A percentile compares a stretch with the other conserved stretches of the same genome.
Conservation (phyloP, 92 coral and sea anemone genomes). For the Zoanthus sociatus region DNA sequence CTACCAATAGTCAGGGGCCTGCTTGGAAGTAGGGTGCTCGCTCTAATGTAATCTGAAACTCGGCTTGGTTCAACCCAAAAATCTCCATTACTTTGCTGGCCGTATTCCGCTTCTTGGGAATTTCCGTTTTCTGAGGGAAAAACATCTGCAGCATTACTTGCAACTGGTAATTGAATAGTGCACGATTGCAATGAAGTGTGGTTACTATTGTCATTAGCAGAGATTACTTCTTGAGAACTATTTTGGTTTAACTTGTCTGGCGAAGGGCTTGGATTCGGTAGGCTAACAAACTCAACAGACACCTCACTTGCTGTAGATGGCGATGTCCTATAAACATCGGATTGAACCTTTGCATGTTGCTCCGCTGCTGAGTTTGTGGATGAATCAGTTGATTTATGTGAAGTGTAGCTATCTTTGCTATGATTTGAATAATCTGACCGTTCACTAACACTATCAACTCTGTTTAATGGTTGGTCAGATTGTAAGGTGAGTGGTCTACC, state of each 20-base stretch:
- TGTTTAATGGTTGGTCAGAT: not conserved
- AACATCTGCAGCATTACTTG: not conserved
- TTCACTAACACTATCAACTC: not conserved
- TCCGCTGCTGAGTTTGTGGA: not conserved
- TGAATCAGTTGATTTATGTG: not conserved
- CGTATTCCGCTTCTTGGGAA: not conserved
- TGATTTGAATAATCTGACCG: not conserved
- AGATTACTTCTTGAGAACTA: not conserved
- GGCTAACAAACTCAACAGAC: constrained; percentile 44
- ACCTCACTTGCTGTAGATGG: constrained; percentile 41
- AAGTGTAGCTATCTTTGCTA: not conserved
- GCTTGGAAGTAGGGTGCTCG: constrained; percentile 60
- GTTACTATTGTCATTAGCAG: not conserved
- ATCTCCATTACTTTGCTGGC: constrained; percentile 11
- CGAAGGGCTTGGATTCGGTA: constrained; percentile 27
- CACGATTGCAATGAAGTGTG: not conserved
- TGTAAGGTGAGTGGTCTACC: not conserved
- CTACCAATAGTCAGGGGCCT: constrained; percentile 75
- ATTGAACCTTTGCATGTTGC: not conserved
- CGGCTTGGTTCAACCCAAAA: constrained; percentile 42
- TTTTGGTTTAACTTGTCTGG: not conserved
- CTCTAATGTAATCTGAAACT: not conserved
- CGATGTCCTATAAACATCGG: not conserved
- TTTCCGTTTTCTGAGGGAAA: not conserved
- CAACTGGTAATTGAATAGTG: not conserved